Evolutionary conservation across 2,797 vertebrate genomes (phyloP).

Genomic region (Oreochromis grahami): DNA sequence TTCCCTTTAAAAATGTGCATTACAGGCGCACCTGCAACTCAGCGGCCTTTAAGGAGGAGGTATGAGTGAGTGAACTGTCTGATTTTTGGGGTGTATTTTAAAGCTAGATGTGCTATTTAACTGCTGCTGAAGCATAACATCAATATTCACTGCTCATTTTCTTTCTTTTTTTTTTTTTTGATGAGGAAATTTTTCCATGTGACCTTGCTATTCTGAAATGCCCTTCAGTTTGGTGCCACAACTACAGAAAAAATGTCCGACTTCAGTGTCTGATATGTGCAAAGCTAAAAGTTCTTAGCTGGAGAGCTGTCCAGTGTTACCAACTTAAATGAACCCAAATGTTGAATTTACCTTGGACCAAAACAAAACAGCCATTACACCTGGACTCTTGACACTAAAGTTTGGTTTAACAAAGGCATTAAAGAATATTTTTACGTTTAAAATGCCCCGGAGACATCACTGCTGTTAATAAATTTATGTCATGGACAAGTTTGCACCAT

Average conservation of each 20-base stretch:
- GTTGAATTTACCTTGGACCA: background rate
- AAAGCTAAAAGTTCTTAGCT: background rate
- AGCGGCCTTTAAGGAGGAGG: background rate
- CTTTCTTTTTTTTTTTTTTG: background rate
- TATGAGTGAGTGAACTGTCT: background rate
- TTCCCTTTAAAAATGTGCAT: background rate
- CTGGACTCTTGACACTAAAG: background rate
- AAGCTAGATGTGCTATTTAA: background rate
- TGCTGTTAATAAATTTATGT: background rate
- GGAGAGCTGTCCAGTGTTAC: background rate
- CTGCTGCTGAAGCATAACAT: constrained; percentile 9
- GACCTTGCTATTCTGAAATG: constrained; percentile 1
- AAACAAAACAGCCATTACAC: background rate
- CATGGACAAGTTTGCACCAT: background rate
- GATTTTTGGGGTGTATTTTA: background rate
- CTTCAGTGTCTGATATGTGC: background rate
- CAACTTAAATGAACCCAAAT: background rate
- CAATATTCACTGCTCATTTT: background rate
- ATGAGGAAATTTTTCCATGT: background rate
- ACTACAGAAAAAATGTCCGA: background rate
- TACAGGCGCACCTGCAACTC: background rate
- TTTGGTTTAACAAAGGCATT: background rate
- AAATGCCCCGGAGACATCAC: background rate
- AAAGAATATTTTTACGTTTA: background rate
- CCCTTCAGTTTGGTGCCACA: background rate